Conservation (phyloP, 2,797 vertebrate genomes). For the Lycodopsis pacificus region DNA sequence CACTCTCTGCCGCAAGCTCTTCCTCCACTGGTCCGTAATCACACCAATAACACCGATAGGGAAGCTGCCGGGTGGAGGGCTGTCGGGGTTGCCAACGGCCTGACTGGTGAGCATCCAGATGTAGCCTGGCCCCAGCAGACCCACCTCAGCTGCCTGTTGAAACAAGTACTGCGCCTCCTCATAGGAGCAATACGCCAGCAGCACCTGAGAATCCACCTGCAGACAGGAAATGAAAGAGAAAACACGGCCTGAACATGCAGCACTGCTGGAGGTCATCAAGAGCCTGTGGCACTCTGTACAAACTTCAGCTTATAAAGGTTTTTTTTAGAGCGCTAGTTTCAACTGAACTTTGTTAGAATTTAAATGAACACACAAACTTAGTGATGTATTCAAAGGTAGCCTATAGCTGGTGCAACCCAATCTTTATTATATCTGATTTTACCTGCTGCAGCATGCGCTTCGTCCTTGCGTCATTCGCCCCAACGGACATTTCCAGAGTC, state of each 20-base stretch:
- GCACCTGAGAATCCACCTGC: slow-evolving; percentile 91
- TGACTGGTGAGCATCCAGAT: slow-evolving; percentile 96
- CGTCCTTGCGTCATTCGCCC: slow-evolving; percentile 83
- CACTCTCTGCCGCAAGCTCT: slow-evolving; percentile 93
- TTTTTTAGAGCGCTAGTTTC: neutral
- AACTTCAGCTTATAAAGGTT: neutral
- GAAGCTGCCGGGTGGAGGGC: slow-evolving; percentile 89
- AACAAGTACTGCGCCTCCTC: slow-evolving; percentile 96
- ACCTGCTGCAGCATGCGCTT: slow-evolving; percentile 92
- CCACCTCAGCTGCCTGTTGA: slow-evolving; percentile 88
- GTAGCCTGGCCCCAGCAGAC: slow-evolving; percentile 93
- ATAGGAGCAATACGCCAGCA: slow-evolving; percentile 94
- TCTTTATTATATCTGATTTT: neutral
- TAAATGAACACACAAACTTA: neutral
- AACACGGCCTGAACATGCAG: slow-evolving; percentile 2
- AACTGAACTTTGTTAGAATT: neutral
- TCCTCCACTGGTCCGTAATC: slow-evolving; percentile 96
- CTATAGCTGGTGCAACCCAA: neutral
- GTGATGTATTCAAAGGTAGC: neutral
- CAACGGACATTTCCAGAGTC: slow-evolving; percentile 93
- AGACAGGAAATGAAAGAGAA: slow-evolving; percentile 9
- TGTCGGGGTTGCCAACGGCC: slow-evolving; percentile 92
- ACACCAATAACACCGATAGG: slow-evolving; percentile 95
- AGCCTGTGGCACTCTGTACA: neutral
- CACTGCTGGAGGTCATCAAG: neutral